These are phyloP conservation scores for Gymnoscelis rufifasciata DNA, from an alignment of 2,888 invertebrate species.

Conservation along the genomic window DNA sequence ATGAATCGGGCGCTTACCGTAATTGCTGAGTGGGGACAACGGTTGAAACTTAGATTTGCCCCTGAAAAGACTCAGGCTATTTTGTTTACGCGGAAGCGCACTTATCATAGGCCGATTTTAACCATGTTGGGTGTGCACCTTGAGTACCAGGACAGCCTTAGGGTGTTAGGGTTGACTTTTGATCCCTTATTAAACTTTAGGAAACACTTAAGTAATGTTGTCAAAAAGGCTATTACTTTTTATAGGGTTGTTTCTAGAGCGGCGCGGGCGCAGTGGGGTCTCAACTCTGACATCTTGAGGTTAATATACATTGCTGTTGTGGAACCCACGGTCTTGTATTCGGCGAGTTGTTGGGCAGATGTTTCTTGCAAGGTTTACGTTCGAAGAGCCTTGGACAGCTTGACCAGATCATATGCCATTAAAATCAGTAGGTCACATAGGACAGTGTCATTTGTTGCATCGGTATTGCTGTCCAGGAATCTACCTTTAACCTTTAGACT, in stretches of 20 bases:
- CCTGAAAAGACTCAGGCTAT: no score
- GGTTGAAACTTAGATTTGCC: no score
- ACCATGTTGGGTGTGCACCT: not conserved
- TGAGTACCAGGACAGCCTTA: not conserved
- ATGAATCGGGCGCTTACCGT: no score
- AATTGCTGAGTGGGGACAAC: no score
- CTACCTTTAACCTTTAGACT: not conserved
- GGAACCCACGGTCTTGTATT: not conserved
- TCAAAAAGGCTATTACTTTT: not conserved
- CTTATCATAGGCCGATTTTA: no score
- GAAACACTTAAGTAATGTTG: not conserved
- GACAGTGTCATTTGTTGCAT: not conserved
- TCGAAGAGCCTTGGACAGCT: no score
- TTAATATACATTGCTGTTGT: not conserved
- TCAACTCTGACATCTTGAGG: not conserved
- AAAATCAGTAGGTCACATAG: not conserved
- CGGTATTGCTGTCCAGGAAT: not conserved
- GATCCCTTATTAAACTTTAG: not conserved
- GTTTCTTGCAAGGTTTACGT: not conserved
- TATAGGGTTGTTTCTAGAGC: not conserved
- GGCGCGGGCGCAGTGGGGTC: not conserved
- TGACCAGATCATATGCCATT: not conserved
- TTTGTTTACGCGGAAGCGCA: no score
- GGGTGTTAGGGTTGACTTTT: not conserved
- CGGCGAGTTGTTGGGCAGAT: not conserved